phyloP scores from a whole-genome alignment of 2,797 vertebrate species.

The Periophthalmus magnuspinnatus region DNA sequence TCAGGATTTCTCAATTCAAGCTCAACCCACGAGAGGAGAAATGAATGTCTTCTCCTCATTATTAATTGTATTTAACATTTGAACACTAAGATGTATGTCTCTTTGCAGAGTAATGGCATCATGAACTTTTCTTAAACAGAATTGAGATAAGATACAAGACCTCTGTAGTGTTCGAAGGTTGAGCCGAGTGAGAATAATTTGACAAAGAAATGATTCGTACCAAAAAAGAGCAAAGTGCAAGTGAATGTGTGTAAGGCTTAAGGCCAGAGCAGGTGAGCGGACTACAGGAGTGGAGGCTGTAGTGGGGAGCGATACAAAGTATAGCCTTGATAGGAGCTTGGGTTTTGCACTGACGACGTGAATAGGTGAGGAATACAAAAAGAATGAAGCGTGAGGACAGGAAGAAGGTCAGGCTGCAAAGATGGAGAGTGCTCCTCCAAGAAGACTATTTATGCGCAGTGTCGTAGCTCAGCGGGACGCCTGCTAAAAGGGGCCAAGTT shows the following conservation, averaged over 20 bases:
- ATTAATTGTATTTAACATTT: not conserved
- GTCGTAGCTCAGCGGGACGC: conserved; percentile 55
- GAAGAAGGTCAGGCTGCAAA: conserved; percentile 68
- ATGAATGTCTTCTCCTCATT: not conserved
- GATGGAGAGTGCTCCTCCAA: conserved; percentile 51
- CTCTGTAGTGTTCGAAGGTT: conserved; percentile 40
- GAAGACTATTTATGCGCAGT: conserved; percentile 70
- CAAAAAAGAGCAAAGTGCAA: conserved; percentile 41
- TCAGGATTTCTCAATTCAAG: not conserved
- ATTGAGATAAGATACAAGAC: conserved; percentile 21
- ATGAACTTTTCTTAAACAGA: conserved; percentile 11
- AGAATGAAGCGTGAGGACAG: conserved; percentile 28
- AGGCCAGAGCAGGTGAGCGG: conserved; percentile 4
- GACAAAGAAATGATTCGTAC: conserved; percentile 42
- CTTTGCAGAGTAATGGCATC: not conserved
- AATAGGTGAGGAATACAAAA: conserved; percentile 43
- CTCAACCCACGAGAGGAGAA: not conserved
- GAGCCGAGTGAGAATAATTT: conserved; percentile 53
- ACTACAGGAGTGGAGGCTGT: conserved; percentile 19
- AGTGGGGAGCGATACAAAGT: conserved; percentile 36
- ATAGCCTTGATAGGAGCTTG: conserved; percentile 12
- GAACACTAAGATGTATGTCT: not conserved
- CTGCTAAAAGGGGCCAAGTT: conserved; percentile 67
- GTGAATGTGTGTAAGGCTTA: conserved; percentile 30
- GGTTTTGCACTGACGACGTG: conserved; percentile 30